Evolutionary conservation across 1,140 invertebrate species (phyloP).

Genomic region (Paraescarpia echinospica): DNA sequence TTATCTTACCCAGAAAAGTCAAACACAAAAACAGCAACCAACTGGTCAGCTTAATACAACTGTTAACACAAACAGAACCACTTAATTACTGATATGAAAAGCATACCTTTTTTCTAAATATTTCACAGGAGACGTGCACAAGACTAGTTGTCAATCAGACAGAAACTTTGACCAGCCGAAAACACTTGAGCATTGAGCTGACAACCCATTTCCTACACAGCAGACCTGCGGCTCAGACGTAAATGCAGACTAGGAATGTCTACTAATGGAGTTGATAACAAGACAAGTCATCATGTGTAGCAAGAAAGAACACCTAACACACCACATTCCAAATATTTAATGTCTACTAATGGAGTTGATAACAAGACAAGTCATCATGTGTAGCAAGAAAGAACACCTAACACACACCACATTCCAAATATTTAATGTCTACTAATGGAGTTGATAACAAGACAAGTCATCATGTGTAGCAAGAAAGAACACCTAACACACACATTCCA

Average conservation of each 20-base stretch:
- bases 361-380: too few species aligned
- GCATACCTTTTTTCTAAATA: background rate
- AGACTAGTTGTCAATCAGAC: background rate
- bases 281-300: too few species aligned
- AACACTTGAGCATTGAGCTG: background rate
- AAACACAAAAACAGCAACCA: background rate
- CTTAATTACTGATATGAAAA: background rate
- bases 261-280: too few species aligned
- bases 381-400: too few species aligned
- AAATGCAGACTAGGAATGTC: background rate
- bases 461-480: too few species aligned
- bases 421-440: too few species aligned
- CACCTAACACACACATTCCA: too few species aligned
- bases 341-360: too few species aligned
- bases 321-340: background rate
- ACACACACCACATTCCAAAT: too few species aligned
- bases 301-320: background rate
- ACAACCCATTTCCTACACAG: background rate
- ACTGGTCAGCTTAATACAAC: background rate
- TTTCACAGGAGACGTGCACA: background rate
- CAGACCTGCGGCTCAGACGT: background rate
- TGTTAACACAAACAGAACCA: background rate
- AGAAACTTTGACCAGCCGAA: background rate
- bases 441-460: too few species aligned
- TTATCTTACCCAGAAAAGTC: background rate